Evolutionary conservation across 2,888 invertebrate species (phyloP).

Genomic region (Charanyca ferruginea): DNA sequence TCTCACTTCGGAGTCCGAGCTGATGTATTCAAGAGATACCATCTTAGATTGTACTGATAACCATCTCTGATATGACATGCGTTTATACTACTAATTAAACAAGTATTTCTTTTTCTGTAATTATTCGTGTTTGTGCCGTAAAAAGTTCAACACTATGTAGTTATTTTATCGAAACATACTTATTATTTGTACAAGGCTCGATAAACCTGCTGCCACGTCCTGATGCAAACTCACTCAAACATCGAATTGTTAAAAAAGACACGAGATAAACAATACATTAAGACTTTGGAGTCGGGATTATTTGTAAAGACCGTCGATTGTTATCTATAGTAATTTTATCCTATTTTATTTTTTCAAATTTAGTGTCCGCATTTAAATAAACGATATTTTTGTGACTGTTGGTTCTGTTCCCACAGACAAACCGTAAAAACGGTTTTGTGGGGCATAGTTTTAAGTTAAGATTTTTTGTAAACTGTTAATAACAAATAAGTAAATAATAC

Average conservation of each 20-base stretch:
- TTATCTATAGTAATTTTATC: no score
- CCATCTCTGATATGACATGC: constrained; percentile 76
- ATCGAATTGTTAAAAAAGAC: not conserved
- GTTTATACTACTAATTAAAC: constrained; percentile 40
- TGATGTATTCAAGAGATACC: constrained; percentile 70
- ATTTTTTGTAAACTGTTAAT: no score
- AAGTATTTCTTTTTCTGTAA: constrained; percentile 33
- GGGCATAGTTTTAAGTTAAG: no score
- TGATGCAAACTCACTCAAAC: not conserved
- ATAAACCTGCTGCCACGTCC: constrained; percentile 6
- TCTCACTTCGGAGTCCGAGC: constrained; percentile 16
- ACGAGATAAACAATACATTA: not conserved
- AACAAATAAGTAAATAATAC: no score
- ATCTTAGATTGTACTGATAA: constrained; percentile 80
- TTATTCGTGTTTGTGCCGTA: constrained; percentile 31
- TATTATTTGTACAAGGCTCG: not conserved
- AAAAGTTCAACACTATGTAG: not conserved
- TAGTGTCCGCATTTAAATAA: no score
- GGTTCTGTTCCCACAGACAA: no score
- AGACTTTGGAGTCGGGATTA: no score
- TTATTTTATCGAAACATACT: constrained; percentile 21
- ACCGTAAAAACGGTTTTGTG: no score
- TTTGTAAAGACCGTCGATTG: no score
- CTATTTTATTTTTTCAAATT: no score
- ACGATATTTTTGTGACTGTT: no score